A percentile compares a stretch with the other conserved stretches of the same genome.
Conservation (phyloP, 2,113 vertebrate species). For the Phasianus colchicus region DNA sequence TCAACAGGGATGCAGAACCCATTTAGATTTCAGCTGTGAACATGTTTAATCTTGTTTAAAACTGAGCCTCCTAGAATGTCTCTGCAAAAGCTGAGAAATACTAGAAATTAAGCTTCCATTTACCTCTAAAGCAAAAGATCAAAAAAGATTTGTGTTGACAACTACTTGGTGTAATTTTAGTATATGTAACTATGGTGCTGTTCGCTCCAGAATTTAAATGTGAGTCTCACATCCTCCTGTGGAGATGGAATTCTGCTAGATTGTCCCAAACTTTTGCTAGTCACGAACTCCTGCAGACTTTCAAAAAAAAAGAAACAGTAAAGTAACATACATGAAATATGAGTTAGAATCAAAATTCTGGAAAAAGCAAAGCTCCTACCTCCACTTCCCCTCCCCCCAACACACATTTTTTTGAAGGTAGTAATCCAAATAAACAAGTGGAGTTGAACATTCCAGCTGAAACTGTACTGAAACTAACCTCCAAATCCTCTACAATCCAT, state of each 20-base stretch:
- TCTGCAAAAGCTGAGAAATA: conserved; percentile 61
- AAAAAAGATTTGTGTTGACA: background rate
- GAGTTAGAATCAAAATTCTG: background rate
- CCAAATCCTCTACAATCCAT: background rate
- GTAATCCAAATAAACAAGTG: background rate
- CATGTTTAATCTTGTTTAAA: conserved; percentile 78
- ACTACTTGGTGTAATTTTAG: background rate
- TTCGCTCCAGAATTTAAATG: background rate
- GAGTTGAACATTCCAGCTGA: background rate
- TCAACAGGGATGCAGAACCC: conserved; percentile 60
- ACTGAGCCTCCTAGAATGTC: conserved; percentile 55
- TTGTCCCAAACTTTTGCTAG: background rate
- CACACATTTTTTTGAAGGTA: background rate
- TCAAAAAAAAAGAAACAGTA: background rate
- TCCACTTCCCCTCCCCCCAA: too few relatives aligned
- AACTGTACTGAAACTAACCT: background rate
- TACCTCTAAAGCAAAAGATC: conserved; percentile 63
- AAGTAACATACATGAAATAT: background rate
- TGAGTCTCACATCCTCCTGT: background rate
- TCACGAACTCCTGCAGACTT: background rate
- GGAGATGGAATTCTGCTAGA: background rate
- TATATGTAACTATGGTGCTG: background rate
- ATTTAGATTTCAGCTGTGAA: conserved; percentile 73
- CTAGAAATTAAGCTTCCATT: conserved; percentile 60
- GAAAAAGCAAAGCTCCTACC: background rate